phyloP scores from a whole-genome alignment of 1,140 invertebrate species.

The Andrena cerasifolii region DNA sequence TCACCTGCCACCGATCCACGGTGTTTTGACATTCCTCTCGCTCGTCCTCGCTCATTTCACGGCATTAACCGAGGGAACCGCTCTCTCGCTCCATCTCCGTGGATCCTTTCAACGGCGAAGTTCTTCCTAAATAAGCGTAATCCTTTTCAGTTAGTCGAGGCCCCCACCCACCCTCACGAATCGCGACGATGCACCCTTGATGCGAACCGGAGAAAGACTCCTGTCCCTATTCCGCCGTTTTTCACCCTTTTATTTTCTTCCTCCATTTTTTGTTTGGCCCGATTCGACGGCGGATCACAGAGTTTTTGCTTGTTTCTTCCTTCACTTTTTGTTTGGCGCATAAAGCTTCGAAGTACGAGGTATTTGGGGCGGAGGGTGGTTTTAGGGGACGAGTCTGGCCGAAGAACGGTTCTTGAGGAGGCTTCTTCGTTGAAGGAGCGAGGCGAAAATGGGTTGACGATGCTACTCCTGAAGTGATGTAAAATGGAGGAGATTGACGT shows the following conservation, averaged over 20 bases:
- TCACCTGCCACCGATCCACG: constrained; percentile 63
- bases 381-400: too few species aligned
- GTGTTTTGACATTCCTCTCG: constrained; percentile 74
- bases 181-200: constrained; percentile 17
- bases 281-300: not conserved
- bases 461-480: too few species aligned
- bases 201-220: constrained; percentile 16
- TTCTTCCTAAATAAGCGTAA: constrained; percentile 53
- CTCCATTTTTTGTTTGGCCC: not conserved
- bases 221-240: not conserved
- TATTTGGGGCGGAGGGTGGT: too few species aligned
- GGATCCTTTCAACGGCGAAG: constrained; percentile 45
- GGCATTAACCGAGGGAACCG: constrained; percentile 39
- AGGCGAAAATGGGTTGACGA: too few species aligned
- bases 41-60: constrained; percentile 55
- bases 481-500: too few species aligned
- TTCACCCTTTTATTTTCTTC: not conserved
- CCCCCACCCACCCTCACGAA: constrained; percentile 32
- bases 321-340: not conserved
- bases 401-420: too few species aligned
- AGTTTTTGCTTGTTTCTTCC: not conserved
- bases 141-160: constrained; percentile 42
- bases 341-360: too few species aligned
- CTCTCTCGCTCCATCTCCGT: not conserved
- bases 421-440: too few species aligned